Base-by-base conservation (phyloP, 2,888 invertebrate species). In the Leptura quadrifasciata region DNA sequence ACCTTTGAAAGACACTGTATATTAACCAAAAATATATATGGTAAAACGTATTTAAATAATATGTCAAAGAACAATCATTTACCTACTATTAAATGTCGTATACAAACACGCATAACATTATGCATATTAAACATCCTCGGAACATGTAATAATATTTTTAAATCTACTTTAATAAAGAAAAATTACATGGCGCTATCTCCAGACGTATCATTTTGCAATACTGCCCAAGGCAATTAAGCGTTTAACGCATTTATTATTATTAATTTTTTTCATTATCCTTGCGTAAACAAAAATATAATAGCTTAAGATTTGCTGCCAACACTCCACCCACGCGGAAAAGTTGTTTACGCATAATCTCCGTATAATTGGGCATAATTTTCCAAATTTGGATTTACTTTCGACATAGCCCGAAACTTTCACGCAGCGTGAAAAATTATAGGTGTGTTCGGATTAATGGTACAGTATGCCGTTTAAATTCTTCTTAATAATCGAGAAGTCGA, bases 281-380 rank as follows among this genome's bases (percentile, higher is more conserved):
- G n/a, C n/a, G n/a, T 47, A 17, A 47, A 47, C n/a, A 15, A 6
- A 47, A 47, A n/a, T 47, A 15, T 39, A 39, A 39, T 15, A 2
- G 39, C 0, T 12, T 39, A 39, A 39, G 2, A 8, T 47, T 47
- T 47, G n/a, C 15, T 5, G 47, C 47, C 47, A 47, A 47, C 47
- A n/a, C 47, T n/a, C n/a, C n/a, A 47, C 47, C 47, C 15, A 47
- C 47, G 47, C 47, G 47, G 47, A 47, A 47, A 47, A 47, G 47
- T 39, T 39, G 39, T 47, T 47, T 47, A 47, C 47, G n/a, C 47
- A 47, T 47, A 47, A 47, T 47, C 15, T n/a, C 47, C 47, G 0
- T 47, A 47, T 47, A 47, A 47, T 5, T n/a, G 47, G 47, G n/a
- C 47, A 15, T 47, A 47, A 47, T 47, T 47, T 47, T 6, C 47